Evolutionary conservation across 2,888 invertebrate genomes (phyloP).

Genomic region (Hirtodrosophila confusa): DNA sequence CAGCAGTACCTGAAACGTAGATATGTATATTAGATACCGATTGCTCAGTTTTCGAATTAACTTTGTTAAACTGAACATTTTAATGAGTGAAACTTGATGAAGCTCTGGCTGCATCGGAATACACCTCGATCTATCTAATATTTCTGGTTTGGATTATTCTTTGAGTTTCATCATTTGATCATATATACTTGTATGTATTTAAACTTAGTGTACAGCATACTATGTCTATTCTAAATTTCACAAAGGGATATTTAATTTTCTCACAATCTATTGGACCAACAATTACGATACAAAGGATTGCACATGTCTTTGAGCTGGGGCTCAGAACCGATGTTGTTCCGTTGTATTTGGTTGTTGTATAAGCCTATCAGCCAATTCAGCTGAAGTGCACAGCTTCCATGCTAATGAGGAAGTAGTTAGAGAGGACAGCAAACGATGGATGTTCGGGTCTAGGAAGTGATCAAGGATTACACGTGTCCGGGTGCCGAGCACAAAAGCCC

Average conservation of each 20-base stretch:
- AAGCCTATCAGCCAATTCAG: constrained; percentile 50
- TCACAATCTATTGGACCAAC: neutral
- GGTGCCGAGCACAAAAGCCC: constrained; percentile 47
- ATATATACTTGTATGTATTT: no score
- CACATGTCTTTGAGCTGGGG: neutral
- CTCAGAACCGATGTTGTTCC: constrained; percentile 9
- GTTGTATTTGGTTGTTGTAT: constrained; percentile 13
- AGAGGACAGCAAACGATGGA: neutral
- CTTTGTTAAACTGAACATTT: no score
- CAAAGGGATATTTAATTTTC: constrained; percentile 13
- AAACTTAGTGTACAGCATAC: no score
- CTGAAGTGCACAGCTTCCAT: constrained; percentile 38
- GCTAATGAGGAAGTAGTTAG: constrained; percentile 61
- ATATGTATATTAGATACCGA: no score
- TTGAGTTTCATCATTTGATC: no score
- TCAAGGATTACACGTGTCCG: constrained; percentile 70
- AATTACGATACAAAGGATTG: constrained; percentile 25
- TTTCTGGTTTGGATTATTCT: no score
- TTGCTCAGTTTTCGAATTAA: no score
- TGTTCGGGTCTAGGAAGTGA: constrained; percentile 51
- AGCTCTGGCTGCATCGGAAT: no score
- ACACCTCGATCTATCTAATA: no score
- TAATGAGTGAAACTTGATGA: no score
- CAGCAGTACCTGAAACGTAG: no score
- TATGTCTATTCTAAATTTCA: neutral